Evolutionary conservation across 1,140 invertebrate genomes (phyloP).

Genomic region (Manduca sexta): DNA sequence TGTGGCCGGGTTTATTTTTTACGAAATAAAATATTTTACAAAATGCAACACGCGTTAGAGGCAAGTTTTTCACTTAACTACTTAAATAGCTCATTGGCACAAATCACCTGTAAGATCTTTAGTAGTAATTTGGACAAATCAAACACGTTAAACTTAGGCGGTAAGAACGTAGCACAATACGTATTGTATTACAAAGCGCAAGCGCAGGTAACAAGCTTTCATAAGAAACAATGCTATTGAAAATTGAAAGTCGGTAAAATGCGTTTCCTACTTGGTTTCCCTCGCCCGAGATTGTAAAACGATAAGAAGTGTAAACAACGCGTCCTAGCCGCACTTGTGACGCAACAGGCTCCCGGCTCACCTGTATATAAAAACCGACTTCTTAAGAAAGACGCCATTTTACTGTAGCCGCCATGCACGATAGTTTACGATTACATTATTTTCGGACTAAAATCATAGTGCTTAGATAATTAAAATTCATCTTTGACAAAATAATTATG

Average conservation of each 20-base stretch:
- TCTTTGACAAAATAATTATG: background rate
- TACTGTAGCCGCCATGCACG: conserved; percentile 40
- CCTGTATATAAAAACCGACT: conserved; percentile 56
- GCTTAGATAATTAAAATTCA: background rate
- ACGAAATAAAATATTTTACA: no score
- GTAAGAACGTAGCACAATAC: background rate
- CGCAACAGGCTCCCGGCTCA: conserved; percentile 60
- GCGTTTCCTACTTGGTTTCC: conserved; percentile 8
- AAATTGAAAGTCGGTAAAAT: conserved; percentile 19
- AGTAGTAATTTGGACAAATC: background rate
- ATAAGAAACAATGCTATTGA: conserved; percentile 8
- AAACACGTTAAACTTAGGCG: background rate
- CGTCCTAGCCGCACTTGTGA: conserved; percentile 55
- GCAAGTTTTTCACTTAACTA: no score
- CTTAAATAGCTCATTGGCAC: no score
- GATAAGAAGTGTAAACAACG: conserved; percentile 43
- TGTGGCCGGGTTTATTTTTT: no score
- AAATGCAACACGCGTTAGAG: no score
- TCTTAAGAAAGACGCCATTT: conserved; percentile 49
- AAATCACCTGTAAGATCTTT: no score
- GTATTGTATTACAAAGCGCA: background rate
- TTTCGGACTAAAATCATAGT: background rate
- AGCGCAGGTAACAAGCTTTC: background rate
- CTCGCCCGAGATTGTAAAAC: conserved; percentile 16
- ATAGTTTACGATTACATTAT: conserved; percentile 16